phyloP scores from a whole-genome alignment of 2,888 invertebrate species.

The Thecocarcelia acutangulata region DNA sequence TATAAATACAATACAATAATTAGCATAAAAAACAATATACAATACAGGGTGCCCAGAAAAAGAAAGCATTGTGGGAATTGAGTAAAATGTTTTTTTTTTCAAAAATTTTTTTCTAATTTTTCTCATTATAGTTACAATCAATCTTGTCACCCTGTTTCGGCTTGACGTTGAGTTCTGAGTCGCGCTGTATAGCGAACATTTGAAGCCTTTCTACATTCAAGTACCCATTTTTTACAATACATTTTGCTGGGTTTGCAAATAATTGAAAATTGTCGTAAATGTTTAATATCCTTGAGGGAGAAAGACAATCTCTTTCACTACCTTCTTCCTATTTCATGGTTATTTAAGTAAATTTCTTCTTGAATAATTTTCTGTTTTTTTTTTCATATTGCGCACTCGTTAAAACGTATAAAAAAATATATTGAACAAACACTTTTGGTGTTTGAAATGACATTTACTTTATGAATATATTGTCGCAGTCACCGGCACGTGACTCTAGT shows the following conservation, averaged over 20 bases:
- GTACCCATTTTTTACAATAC: too few species aligned
- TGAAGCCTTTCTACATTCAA: too few species aligned
- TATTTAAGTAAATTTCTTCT: conserved; percentile 54
- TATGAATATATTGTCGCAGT: conserved; percentile 53
- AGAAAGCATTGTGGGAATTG: too few species aligned
- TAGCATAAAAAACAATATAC: too few species aligned
- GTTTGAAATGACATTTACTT: conserved; percentile 60
- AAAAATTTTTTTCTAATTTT: too few species aligned
- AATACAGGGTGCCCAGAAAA: too few species aligned
- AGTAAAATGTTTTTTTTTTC: too few species aligned
- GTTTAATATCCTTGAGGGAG: conserved; percentile 63
- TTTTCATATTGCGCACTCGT: neutral
- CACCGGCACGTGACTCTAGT: conserved; percentile 61
- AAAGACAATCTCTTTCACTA: conserved; percentile 6
- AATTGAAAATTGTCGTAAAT: conserved; percentile 64
- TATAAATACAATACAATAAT: too few species aligned
- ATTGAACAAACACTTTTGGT: conserved; percentile 63
- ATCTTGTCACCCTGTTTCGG: too few species aligned
- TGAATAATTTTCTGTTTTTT: conserved; percentile 4
- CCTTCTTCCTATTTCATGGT: conserved; percentile 54
- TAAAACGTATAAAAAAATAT: conserved; percentile 17
- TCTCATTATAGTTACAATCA: too few species aligned
- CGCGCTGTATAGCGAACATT: too few species aligned
- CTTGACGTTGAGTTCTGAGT: too few species aligned
- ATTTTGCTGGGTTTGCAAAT: conserved; percentile 41